Evolutionary conservation across 2,797 vertebrate genomes (phyloP).

Genomic region (Arctocebus calabarensis): DNA sequence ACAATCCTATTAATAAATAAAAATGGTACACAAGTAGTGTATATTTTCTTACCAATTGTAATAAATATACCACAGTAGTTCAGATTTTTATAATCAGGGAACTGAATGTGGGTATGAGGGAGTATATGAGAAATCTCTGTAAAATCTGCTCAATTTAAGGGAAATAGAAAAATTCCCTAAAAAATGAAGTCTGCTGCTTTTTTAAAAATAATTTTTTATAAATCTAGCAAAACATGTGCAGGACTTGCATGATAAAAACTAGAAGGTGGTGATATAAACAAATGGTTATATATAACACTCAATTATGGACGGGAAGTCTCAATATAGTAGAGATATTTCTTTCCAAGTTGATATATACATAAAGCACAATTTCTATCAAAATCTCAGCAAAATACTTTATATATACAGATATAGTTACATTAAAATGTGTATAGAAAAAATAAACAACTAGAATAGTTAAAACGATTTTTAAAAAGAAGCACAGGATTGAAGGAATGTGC

Average conservation of each 20-base stretch:
- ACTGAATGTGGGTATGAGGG: background rate
- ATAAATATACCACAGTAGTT: background rate
- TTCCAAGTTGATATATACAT: background rate
- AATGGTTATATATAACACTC: background rate
- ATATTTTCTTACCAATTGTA: background rate
- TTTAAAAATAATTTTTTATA: background rate
- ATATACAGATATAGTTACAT: background rate
- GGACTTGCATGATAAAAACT: background rate
- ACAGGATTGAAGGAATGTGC: background rate
- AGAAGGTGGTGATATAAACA: background rate
- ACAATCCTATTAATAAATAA: background rate
- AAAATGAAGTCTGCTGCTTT: background rate
- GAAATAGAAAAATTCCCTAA: background rate
- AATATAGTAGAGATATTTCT: background rate
- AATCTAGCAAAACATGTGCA: background rate
- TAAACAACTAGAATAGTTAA: background rate
- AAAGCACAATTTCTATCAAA: background rate
- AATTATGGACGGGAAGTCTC: background rate
- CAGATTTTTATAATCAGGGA: background rate
- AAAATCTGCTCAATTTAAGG: background rate
- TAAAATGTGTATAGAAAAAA: background rate
- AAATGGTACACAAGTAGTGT: background rate
- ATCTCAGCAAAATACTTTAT: background rate
- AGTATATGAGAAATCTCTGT: background rate
- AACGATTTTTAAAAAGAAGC: background rate